phyloP scores from a whole-genome alignment of 2,113 vertebrate species.

The Ranitomeya variabilis region DNA sequence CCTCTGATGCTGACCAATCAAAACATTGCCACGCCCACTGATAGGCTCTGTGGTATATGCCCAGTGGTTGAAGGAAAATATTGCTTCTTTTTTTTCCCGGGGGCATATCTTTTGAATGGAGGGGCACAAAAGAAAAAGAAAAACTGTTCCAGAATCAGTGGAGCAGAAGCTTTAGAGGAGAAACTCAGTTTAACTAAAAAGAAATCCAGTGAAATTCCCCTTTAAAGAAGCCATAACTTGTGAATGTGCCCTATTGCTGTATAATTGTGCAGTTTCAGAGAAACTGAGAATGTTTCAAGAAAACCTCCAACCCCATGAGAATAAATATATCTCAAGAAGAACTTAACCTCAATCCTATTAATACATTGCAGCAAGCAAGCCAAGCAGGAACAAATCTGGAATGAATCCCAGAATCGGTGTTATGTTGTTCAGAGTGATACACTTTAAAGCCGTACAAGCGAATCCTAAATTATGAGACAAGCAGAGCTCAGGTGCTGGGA shows the following conservation, averaged over 20 bases:
- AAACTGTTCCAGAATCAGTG: no score
- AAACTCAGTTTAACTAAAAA: no score
- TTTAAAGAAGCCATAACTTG: not conserved
- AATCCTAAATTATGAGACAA: not conserved
- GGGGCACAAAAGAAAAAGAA: no score
- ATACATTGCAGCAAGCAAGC: conserved; percentile 17
- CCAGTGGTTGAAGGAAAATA: no score
- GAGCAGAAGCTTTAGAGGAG: no score
- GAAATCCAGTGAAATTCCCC: no score
- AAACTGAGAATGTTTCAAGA: not conserved
- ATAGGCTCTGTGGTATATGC: no score
- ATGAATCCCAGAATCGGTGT: not conserved
- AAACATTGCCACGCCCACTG: no score
- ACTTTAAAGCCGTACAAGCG: not conserved
- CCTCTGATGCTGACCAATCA: no score
- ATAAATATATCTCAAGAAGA: conserved; percentile 20
- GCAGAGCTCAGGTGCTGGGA: not conserved
- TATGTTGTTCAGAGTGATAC: not conserved
- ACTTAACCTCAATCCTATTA: conserved; percentile 47
- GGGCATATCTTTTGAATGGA: no score
- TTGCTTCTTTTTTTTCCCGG: no score
- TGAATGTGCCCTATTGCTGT: not conserved
- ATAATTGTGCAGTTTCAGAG: not conserved
- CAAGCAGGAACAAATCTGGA: conserved; percentile 6
- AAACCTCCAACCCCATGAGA: not conserved